phyloP scores from a whole-genome alignment of 2,113 vertebrate genomes.

The Atrichornis clamosus region DNA sequence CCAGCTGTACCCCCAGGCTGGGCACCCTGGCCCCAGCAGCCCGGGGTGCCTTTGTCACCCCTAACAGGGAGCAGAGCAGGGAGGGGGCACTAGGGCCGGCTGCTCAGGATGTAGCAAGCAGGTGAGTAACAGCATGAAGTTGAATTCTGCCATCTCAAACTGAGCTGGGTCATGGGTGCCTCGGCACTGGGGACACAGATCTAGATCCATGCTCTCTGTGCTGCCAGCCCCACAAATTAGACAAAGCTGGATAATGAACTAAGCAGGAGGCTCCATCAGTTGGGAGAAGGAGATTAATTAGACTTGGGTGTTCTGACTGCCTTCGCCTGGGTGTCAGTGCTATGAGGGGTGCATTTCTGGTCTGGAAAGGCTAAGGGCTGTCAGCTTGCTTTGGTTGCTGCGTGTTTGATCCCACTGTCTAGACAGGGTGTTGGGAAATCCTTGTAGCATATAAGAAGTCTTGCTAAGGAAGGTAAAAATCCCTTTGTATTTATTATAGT shows the following conservation, averaged over 20 bases:
- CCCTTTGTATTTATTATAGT: background rate
- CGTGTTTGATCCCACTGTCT: background rate
- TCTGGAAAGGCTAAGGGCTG: background rate
- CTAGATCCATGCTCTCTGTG: background rate
- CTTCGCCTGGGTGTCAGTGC: background rate
- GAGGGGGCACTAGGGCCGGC: background rate
- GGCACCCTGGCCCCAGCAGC: background rate
- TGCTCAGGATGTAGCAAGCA: background rate
- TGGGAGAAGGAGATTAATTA: background rate
- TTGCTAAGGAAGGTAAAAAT: background rate
- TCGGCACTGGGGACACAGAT: background rate
- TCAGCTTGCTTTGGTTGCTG: background rate
- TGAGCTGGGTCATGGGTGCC: background rate
- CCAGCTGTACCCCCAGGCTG: background rate
- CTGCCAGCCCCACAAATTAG: background rate
- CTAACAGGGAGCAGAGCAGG: background rate
- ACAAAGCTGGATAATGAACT: background rate
- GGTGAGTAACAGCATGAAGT: background rate
- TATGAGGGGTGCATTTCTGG: background rate
- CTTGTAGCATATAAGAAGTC: background rate
- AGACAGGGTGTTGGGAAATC: background rate
- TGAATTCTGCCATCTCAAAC: background rate
- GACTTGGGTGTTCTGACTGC: background rate
- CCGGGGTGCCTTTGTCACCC: rapidly evolving
- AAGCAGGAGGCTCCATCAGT: background rate